Evolutionary conservation across 1,140 invertebrate species (phyloP), one percentile per base, ranked within the genome.

Genomic region (Cydia splendana): DNA sequence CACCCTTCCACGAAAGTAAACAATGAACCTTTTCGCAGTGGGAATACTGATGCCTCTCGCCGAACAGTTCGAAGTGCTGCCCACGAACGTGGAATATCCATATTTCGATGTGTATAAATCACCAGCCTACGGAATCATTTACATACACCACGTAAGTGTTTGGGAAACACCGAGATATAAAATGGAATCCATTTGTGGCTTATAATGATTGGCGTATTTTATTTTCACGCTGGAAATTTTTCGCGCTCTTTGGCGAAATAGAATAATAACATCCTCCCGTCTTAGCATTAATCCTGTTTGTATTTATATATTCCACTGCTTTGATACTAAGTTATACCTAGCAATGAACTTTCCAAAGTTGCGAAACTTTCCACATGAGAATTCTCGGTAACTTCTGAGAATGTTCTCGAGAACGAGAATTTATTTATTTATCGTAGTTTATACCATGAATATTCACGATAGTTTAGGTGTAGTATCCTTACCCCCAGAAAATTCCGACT

Each of bases 81-180:
- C 93, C 1, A 93, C 93, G 5, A 93, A 93, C 75, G 93, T 93
- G 9, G 89, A 93, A 76, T 93, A 93, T 78, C 89, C 90, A 0
- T 88, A 81, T 38, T 85, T 93, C 75, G 86, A 92, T 78, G 91
- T 90, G 7, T 88, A 91, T 77, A 85, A 86, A 77, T 80, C 82
- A 20, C 89, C 91, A 4, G 78, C 84, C 0, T 93, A 93, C 77
- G 80, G 78, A 57, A 82, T 88, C 53, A 75, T 92, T 45, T 93
- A 93, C 76, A 51, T 93, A 20, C 91, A 93, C 82, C 91, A 93
- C 65, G 91, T 93, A 84, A 88, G 90, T 69, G 62, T 69, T 48
- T 48, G 13, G 13, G 13, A 48, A 48, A 48, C 45, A 13, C 15
- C 15, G 45, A 12, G 53, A 57, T 57, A 57, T 20, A 57, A 57